phyloP scores from a whole-genome alignment of 2,888 invertebrate genomes.

The Teinopalpus imperialis region DNA sequence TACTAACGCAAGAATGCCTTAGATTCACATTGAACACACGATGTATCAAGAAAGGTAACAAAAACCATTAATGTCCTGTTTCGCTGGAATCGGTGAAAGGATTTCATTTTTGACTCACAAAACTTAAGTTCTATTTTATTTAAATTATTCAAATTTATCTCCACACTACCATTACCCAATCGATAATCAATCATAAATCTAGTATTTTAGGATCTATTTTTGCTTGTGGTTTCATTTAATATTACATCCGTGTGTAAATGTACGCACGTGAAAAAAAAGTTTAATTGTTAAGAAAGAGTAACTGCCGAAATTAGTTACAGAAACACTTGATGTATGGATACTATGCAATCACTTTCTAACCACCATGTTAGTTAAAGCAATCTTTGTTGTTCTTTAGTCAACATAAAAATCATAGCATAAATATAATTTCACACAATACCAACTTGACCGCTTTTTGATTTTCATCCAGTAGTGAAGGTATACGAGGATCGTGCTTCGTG shows the following conservation, averaged over 20 bases:
- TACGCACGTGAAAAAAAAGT: constrained; percentile 16
- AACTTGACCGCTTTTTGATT: no score
- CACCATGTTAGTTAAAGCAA: no score
- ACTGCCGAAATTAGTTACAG: constrained; percentile 9
- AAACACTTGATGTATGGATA: not conserved
- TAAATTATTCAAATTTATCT: not conserved
- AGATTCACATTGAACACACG: not conserved
- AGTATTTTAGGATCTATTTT: not conserved
- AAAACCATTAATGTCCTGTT: constrained; percentile 2
- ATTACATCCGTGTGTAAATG: constrained; percentile 14
- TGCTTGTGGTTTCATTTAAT: not conserved
- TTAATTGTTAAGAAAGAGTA: constrained; percentile 16
- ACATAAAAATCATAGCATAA: no score
- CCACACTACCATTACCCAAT: not conserved
- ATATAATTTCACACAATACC: no score
- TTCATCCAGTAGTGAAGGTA: no score
- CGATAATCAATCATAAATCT: not conserved
- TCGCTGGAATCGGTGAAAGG: not conserved
- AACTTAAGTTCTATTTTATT: constrained; percentile 2
- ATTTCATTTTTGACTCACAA: constrained; percentile 6
- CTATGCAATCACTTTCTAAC: constrained; percentile 7
- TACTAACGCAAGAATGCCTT: no score
- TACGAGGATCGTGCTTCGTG: no score
- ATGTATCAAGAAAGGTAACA: constrained; percentile 10
- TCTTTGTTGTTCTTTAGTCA: no score